Percentiles rank a stretch among this genome's conserved stretches.
Conservation (phyloP, 2,113 vertebrate genomes). For the zebrafish (Danio rerio) region GRCz12tu NC_133195.1:40813501-40814000, state of each 20-base stretch:
- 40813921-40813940: constrained; percentile 50
- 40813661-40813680: constrained; percentile 57
- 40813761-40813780: constrained; percentile 54
- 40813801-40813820: constrained; percentile 44
- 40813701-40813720: constrained; percentile 52
- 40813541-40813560: constrained; percentile 42
- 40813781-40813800: constrained; percentile 55
- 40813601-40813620: constrained; percentile 51
- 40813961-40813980: constrained; percentile 30
- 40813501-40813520: neutral
- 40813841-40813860: constrained; percentile 37
- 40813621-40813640: constrained; percentile 40
- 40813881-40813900: constrained; percentile 37
- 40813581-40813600: constrained; percentile 4
- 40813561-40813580: constrained; percentile 41
- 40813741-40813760: constrained; percentile 50
- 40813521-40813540: neutral
- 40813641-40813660: constrained; percentile 58
- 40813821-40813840: constrained; percentile 6
- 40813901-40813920: constrained; percentile 35
- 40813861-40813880: constrained; percentile 31
- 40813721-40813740: constrained; percentile 44
- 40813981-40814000: constrained; percentile 23
- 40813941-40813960: constrained; percentile 28
- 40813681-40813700: constrained; percentile 46